Evolutionary conservation across 2,797 vertebrate species (phyloP), one percentile per base, ranked within the genome.

Genomic region (Eutrigla gurnardus): DNA sequence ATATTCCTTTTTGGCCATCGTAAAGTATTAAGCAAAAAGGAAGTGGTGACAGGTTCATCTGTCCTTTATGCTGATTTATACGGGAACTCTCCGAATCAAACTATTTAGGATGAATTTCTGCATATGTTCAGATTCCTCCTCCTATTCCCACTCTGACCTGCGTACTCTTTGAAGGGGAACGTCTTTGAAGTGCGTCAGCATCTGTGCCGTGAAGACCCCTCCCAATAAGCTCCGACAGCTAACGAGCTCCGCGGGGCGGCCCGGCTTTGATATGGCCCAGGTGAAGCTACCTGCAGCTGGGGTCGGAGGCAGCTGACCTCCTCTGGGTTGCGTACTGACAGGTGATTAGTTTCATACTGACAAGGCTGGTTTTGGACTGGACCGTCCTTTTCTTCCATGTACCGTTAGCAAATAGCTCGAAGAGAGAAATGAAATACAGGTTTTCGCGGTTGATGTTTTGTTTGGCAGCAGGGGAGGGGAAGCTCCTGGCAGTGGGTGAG

Each of bases 101-200:
- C 49, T 62, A 3, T 18, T 78, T 40, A 60, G 40, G 50, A 73
- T 73, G 58, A 67, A 54, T 42, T 66, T 25, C 39, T 65, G 47
- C 36, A 52, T 15, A 36, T 60, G 81, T 85, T 85, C 46, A 78
- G 68, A 17, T 37, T 60, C 55, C 81, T 75, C 66, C 71, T 75
- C 64, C 75, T 78, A 46, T 59, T 88, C 79, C 77, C 65, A 3
- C 60, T 72, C 75, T 79, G 75, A 83, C 84, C 83, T 13, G 67
- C 1, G 1, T 17, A 45, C 69, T 80, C 86, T 90, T 88, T 88
- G 82, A 91, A 86, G 82, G 85, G 53, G 45, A 76, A 55, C 57
- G 77, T 63, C 65, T 92, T 92, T 93, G 91, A 93, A 87, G 90
- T 80, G 74, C 65, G 57, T 87, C 82, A 87, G 77, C 90, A 91